Conservation (phyloP, 2,113 vertebrate genomes). For the Sarotherodon lohbergeri region DNA sequence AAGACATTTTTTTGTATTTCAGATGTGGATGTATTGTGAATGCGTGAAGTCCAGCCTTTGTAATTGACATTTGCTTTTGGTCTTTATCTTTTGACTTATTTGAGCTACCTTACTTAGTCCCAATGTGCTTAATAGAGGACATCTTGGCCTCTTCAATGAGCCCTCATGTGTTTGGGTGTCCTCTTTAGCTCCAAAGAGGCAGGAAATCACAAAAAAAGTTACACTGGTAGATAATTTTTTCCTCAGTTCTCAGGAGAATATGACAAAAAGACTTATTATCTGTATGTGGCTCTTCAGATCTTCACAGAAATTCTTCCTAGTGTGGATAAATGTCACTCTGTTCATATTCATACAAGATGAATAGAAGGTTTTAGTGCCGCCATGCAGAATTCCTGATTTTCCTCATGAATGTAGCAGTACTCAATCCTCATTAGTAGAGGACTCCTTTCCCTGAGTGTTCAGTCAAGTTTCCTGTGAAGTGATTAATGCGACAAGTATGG, state of each 20-base stretch:
- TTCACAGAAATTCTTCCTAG: neutral
- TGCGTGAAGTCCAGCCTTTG: neutral
- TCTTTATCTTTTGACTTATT: neutral
- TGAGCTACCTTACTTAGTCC: neutral
- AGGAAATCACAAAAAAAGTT: neutral
- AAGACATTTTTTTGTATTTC: neutral
- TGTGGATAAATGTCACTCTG: neutral
- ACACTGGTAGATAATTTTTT: neutral
- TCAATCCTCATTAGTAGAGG: slow-evolving; percentile 2
- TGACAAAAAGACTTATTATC: neutral
- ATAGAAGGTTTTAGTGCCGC: neutral
- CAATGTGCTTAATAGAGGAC: neutral
- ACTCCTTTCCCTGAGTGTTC: neutral
- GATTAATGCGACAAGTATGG: slow-evolving; percentile 35
- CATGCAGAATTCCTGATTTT: neutral
- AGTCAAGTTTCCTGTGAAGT: neutral
- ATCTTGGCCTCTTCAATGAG: neutral
- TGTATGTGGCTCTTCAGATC: neutral
- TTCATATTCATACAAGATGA: neutral
- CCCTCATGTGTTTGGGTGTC: neutral
- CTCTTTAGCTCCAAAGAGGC: neutral
- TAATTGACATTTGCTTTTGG: neutral
- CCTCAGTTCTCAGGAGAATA: neutral
- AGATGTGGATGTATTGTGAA: neutral
- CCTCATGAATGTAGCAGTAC: neutral